Evolutionary conservation across 2,113 vertebrate species (phyloP).

Genomic region (Galemys pyrenaicus): DNA sequence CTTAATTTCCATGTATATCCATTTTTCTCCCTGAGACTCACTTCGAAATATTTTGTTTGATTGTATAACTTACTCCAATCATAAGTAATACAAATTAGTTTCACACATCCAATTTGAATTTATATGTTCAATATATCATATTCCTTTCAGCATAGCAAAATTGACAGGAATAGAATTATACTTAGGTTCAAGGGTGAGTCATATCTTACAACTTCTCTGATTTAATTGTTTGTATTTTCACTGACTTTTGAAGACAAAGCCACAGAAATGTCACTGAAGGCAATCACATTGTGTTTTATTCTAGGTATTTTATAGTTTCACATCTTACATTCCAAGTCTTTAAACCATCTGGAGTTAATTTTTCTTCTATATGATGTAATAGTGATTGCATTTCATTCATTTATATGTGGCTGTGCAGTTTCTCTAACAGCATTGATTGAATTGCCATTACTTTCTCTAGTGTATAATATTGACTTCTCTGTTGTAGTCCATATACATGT

Average conservation of each 20-base stretch:
- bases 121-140: background rate
- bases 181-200: background rate
- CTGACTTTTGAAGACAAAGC: background rate
- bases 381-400: no score
- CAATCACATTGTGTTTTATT: no score
- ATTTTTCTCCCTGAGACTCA: background rate
- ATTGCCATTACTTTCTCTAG: no score
- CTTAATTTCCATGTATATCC: slow-evolving; percentile 1
- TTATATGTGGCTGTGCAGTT: no score
- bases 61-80: background rate
- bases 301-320: no score
- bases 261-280: no score
- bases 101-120: slow-evolving; percentile 18
- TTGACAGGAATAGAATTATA: background rate
- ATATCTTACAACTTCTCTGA: background rate
- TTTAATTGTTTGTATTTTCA: slow-evolving; percentile 4
- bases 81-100: slow-evolving; percentile 38
- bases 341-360: no score
- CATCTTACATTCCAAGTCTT: no score
- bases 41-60: slow-evolving; percentile 14
- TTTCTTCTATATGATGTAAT: no score
- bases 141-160: background rate
- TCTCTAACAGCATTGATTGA: no score
- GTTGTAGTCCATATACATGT: no score
- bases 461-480: no score